Base-by-base conservation (phyloP, 1,140 invertebrate species). In the Spodoptera litura region DNA sequence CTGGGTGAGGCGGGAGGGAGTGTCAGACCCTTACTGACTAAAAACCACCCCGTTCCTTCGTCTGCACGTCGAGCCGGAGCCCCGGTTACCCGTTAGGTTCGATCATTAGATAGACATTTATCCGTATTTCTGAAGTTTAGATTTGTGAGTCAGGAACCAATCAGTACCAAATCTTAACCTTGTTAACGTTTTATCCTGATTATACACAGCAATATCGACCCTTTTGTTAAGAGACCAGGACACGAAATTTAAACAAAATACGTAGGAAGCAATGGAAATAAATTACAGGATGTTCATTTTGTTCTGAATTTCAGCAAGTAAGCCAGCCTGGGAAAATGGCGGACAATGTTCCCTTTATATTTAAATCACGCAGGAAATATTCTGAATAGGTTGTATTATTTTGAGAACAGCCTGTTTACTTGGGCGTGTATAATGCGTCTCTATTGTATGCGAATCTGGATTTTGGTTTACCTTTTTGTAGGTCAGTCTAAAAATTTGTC, bases 221-320 rank as follows among this genome's bases (percentile, higher is more conserved):
- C 20, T 49, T 66, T 66, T 13, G 20, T 49, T 11, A 66, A 31
- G 38, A 49, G 3, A 15, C 4, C 38, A 66, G 38, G 38, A 51
- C 38, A 49, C 44, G 38, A 15, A 20, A 4, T 66, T 38, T 49
- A 49, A 15, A 49, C 58, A 13, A 35, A 61, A 61, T 61, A 61
- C 11, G 11, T 49, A 66, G 62, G 62, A 66, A 66, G 62, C 38
- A 49, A 66, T 66, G 62, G 49, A 66, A 66, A 66, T 49, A 66
- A 66, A 66, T 66, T 66, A 12, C 38, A 25, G 35, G 62, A 66
- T 49, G 49, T 66, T 66, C 38, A n/a, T 44, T 15, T 44, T 64
- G 61, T 64, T 49, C 61, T 49, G n/a, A 64, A 64, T 44, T 44
- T 44, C 58, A 61, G 27, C 38, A 4, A 25, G 15, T 25, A 49